Base-by-base conservation (phyloP, 92 coral and sea anemone species). In the Paragorgia papillata region DNA sequence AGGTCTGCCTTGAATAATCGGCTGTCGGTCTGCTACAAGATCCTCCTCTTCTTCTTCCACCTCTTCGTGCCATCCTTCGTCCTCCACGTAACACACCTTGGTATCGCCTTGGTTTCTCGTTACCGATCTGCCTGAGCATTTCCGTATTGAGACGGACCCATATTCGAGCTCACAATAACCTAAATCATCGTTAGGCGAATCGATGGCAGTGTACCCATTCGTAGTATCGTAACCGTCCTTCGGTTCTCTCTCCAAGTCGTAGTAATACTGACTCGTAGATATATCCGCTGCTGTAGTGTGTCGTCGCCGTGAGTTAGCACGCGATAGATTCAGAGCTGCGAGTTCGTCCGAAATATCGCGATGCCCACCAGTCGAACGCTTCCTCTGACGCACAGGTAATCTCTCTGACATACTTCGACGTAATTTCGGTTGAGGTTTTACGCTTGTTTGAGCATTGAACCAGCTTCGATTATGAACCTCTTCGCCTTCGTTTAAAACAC, bases 331-430 rank as follows among this genome's bases (percentile, higher is more conserved):
- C 51, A 71, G 30, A 18, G 78, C 78, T 0, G 78, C 30, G 17
- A 71, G 64, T 35, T 71, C 78, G 49, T 71, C 78, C 3, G 78
- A 53, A 48, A 71, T 29, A 20, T 71, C 33, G 7, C 78, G 30
- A 17, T 10, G 40, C 43, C 64, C 43, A 49, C 61, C 61, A 21
- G 8, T 51, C 35, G 37, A 1, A 0, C 63, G 78, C 57, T 54
- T 71, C 51, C 63, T 43, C 9, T 35, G 78, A 33, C 64, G 63
- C 9, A 64, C n/a, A 37, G 78, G 64, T 20, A 71, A 37, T 17
- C 78, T 51, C 35, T 53, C 78, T 27, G 78, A 71, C 78, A 71
- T 53, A 35, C 78, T 71, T 51, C 78, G 39, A n/a, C 64, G 78
- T 53, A 71, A 35, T 31, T 71, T 71, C 20, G 78, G 50, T 20